Conservation (phyloP, 2,888 invertebrate genomes). For the Blera fallax region DNA sequence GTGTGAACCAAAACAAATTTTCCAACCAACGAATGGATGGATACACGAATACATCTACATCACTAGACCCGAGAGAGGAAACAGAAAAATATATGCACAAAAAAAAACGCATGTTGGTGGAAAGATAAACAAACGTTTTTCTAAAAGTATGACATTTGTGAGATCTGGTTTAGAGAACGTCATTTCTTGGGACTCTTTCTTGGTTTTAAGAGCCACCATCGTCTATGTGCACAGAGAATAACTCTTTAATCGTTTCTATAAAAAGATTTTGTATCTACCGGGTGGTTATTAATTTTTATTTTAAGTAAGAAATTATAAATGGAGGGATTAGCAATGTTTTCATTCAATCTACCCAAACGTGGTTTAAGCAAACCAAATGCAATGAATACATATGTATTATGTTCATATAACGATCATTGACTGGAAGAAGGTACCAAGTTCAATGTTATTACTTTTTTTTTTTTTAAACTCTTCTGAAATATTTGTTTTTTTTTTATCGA, state of each 20-base stretch:
- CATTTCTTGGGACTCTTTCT: neutral
- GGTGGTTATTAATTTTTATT: neutral
- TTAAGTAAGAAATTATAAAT: no score
- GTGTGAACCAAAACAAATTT: conserved; percentile 60
- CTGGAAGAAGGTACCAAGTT: no score
- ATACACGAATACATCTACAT: conserved; percentile 41
- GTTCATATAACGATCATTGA: no score
- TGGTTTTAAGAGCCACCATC: neutral
- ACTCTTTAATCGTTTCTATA: neutral
- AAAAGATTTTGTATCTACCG: neutral
- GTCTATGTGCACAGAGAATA: neutral
- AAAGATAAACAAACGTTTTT: conserved; percentile 60
- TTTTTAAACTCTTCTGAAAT: no score
- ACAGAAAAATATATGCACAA: conserved; percentile 14
- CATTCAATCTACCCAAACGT: no score
- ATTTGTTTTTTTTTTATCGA: no score
- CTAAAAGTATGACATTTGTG: conserved; percentile 13
- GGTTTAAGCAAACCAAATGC: no score
- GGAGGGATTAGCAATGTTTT: no score
- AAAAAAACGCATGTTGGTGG: conserved; percentile 43
- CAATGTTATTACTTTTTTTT: no score
- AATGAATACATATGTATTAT: no score
- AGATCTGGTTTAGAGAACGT: conserved; percentile 2
- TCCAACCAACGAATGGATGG: conserved; percentile 7
- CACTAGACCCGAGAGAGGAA: conserved; percentile 9